Evolutionary conservation across 1,140 invertebrate species (phyloP), one percentile per base, ranked within the genome.

Genomic region (Meteorus sp.): DNA sequence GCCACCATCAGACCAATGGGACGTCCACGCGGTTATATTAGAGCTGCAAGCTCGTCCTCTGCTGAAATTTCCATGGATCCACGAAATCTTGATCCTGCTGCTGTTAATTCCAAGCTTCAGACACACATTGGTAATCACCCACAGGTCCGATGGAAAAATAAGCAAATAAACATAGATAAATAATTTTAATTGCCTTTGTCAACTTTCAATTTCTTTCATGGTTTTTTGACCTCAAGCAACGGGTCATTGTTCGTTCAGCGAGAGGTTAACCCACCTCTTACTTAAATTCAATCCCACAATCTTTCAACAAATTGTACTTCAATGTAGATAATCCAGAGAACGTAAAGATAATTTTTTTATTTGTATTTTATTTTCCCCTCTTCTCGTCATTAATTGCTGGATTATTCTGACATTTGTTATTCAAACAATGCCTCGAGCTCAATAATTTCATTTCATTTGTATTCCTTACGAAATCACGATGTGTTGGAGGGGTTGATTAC

Each of bases 61-160:
- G 54, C 75, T 37, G 75, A 77, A 61, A 71, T 79, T 29, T 69
- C 74, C 33, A 78, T 78, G 52, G 73, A 77, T 52, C 76, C 77
- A 22, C 67, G 75, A 50, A 73, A 68, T 44, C 62, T 77, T 27
- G 59, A 60, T 45, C 65, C 66, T 27, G 54, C 65, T 7, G 52
- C 51, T 3, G 19, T 41, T 9, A 29, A 50, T 39, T 9, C 50
- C 20, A 37, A 25, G 29, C 35, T 31, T 17, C 53, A 13, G 9
- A 47, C 35, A 60, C 52, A n/a, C n/a, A n/a, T n/a, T n/a, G n/a
- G n/a, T 39, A 66, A 67, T 27, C 41, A 54, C 45, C 41, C 55
- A 37, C 56, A 59, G 56, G 56, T 59, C 48, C n/a, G n/a, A n/a
- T n/a, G n/a, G n/a, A n/a, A n/a, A n/a, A n/a, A n/a, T n/a, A n/a